Evolutionary conservation across 2,888 invertebrate species (phyloP), one percentile per base, ranked within the genome.

Genomic region (Erannis defoliaria): DNA sequence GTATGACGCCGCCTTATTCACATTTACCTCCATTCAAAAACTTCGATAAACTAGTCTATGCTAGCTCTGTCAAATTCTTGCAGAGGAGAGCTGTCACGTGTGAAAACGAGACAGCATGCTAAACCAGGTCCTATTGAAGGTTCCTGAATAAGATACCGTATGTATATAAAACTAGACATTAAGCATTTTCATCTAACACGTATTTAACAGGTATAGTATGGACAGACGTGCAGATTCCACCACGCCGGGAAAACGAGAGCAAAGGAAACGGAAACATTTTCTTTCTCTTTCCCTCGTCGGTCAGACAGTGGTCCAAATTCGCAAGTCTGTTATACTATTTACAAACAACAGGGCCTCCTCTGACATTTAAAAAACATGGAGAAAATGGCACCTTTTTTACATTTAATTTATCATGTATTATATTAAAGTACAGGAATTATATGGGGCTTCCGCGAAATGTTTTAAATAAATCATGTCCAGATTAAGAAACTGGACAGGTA

Each of bases 321-420:
- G 26, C 26, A 26, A 0, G 26, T 26, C 1, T 26, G 5, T 1
- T 26, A 26, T 31, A 10, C 31, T 9, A 3, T 19, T 29, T 23
- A 49, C 40, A 49, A 48, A 55, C 35, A 35, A 38, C 12, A 31
- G 46, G 55, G 19, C 18, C 18, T 48, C 26, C 14, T 48, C n/a
- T 9, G 14, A 19, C 8, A 33, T 49, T 38, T 42, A 12, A n/a
- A 2, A 49, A 43, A 35, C 31, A 49, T 46, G 10, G 14, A 58
- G 16, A 42, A 12, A 23, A 58, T 58, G 58, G 58, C 51, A 58
- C 53, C 58, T 21, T 51, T 53, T 21, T 54, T 19, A 14, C 18
- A 53, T 18, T 37, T 26, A 1, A 48, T 38, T 48, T 38, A 14
- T 31, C 18, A 31, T 31, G 18, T 46, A 31, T 31, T 45, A 5